phyloP scores from a whole-genome alignment of 2,113 vertebrate species.

The Malurus elegans region DNA sequence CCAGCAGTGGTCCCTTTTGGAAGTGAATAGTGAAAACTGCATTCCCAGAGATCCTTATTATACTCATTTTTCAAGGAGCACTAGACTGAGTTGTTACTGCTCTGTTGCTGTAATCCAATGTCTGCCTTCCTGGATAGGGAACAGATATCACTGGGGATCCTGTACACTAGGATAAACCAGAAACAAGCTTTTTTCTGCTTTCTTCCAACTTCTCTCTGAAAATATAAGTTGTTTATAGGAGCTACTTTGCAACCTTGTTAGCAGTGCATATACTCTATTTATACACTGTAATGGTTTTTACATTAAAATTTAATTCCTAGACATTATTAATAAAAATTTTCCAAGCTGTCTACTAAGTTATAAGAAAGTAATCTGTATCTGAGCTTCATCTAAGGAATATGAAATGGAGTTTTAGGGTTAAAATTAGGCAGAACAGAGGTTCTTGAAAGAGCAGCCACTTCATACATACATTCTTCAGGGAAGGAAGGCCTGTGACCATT shows the following conservation, averaged over 20 bases:
- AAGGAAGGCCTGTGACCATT: not conserved
- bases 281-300: not conserved
- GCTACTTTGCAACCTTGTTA: not conserved
- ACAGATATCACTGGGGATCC: rapidly evolving
- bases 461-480: not conserved
- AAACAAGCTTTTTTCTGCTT: not conserved
- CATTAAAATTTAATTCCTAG: not conserved
- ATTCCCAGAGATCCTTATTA: not conserved
- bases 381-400: not conserved
- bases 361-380: not conserved
- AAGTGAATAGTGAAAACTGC: not conserved
- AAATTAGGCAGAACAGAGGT: not conserved
- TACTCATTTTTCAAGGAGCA: not conserved
- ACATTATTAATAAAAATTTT: not conserved
- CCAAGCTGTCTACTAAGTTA: not conserved
- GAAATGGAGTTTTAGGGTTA: not conserved
- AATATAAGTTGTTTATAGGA: not conserved
- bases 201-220: not conserved
- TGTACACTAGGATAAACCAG: not conserved
- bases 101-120: not conserved
- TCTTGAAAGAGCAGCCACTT: not conserved
- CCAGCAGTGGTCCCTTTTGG: not conserved
- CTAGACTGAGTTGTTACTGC: not conserved
- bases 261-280: not conserved
- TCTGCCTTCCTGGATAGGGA: not conserved